Base-by-base conservation (phyloP, 2,888 invertebrate genomes). In the Dexiosoma caninum region DNA sequence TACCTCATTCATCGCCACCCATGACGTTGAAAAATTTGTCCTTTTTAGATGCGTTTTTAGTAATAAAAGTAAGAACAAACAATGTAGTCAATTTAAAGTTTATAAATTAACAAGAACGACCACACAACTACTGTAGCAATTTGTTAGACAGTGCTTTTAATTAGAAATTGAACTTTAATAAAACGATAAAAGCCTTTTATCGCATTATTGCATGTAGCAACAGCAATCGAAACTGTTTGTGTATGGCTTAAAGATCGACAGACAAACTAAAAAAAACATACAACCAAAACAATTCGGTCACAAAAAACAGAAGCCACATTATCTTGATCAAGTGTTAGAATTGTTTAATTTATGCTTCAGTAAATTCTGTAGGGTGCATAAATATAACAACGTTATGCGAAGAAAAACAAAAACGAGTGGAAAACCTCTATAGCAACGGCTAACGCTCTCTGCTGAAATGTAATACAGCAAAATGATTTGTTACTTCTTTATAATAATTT, bases 311-410 rank as follows among this genome's bases (percentile, higher is more conserved):
- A 55, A 77, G 72, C 72, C 81, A 23, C 81, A 23, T 14, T 44
- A 62, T 72, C 76, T 53, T 75, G 77, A 78, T 72, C 32, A 85
- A 83, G 82, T 85, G 85, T 86, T 86, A 86, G 87, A 87, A 86
- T 83, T 84, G 85, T 81, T 82, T 81, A 64, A 85, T 85, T 84
- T 83, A 84, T 85, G 88, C 88, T 85, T 88, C 87, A 87, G 86
- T 85, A 86, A 86, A 82, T 69, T 59, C 37, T 32, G 5, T 64
- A 75, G 69, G 51, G 66, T 55, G 32, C 62, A 62, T 69, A 77
- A 64, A 67, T 76, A 62, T 72, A 77, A 78, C 66, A 70, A 60
- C 49, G 67, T 67, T 12, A 59, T 62, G n/a, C n/a, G n/a, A n/a
- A n/a, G n/a, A n/a, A n/a, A n/a, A n/a, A n/a, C n/a, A n/a, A n/a